A percentile compares a stretch with the other conserved stretches of the same genome.
These are phyloP conservation scores for Phrynocephalus guinanensis DNA, from an alignment of 2,797 vertebrate genomes.

Conservation along the genomic window DNA sequence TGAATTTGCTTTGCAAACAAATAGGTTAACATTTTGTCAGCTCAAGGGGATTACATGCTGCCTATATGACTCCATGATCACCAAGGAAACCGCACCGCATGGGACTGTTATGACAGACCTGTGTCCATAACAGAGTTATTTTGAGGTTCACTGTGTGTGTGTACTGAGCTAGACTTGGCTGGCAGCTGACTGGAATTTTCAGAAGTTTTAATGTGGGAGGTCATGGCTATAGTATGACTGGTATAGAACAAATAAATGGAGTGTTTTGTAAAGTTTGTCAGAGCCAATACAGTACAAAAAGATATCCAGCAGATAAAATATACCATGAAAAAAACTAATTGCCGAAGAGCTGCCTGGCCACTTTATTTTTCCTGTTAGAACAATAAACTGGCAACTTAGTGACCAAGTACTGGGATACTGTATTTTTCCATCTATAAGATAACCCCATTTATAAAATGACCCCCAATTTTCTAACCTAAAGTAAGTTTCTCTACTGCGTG, in stretches of 20 bases:
- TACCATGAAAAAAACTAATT: neutral
- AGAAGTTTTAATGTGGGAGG: neutral
- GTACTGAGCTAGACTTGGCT: neutral
- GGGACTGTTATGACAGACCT: neutral
- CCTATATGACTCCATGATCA: neutral
- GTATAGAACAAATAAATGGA: neutral
- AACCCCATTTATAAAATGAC: too few species aligned
- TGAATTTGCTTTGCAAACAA: neutral
- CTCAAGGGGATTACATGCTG: neutral
- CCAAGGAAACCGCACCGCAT: neutral
- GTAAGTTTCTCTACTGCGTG: too few species aligned
- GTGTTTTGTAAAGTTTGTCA: conserved; percentile 10
- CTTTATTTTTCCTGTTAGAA: conserved; percentile 1
- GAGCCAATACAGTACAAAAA: conserved; percentile 7
- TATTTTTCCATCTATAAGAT: too few species aligned
- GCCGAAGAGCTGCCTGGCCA: neutral
- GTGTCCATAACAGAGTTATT: conserved; percentile 7
- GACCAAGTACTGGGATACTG: neutral
- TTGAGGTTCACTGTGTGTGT: neutral
- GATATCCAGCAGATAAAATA: neutral
- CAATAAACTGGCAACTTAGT: too few species aligned
- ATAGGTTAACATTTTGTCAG: conserved; percentile 42
- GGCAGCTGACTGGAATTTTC: conserved; percentile 12
- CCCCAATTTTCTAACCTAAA: too few species aligned
- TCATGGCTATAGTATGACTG: neutral